Conservation (phyloP, 2,113 vertebrate genomes). For the Lethenteron camtschaticum region DNA sequence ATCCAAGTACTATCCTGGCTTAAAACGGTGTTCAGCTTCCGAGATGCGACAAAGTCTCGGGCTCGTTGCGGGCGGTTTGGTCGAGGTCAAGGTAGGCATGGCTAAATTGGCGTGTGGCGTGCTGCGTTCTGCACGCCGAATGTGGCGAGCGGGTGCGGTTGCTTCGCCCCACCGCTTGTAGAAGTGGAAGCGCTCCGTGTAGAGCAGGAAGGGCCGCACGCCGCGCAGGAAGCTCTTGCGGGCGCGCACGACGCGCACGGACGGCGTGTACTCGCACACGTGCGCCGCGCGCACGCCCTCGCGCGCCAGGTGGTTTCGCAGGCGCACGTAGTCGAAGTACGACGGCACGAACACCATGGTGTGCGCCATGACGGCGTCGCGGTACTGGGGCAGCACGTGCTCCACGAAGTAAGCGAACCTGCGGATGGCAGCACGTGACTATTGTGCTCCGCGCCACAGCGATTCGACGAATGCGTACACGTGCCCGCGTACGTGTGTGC, state of each 20-base stretch:
- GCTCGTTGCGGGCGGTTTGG: too few relatives aligned
- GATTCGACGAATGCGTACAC: not conserved
- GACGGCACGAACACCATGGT: constrained; percentile 68
- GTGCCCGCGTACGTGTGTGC: not conserved
- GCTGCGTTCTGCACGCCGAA: too few relatives aligned
- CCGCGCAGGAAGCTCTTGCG: constrained; percentile 59
- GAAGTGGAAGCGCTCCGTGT: constrained; percentile 89
- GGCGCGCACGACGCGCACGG: constrained; percentile 39
- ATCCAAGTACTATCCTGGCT: too few relatives aligned
- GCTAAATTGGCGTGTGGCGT: too few relatives aligned
- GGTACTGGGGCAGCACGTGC: constrained; percentile 71
- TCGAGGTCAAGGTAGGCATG: too few relatives aligned
- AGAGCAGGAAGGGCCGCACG: constrained; percentile 56
- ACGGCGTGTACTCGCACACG: constrained; percentile 62
- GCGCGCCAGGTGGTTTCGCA: constrained; percentile 78
- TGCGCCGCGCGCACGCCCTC: constrained; percentile 48
- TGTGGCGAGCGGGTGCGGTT: too few relatives aligned
- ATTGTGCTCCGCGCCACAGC: not conserved
- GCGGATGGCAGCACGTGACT: not conserved
- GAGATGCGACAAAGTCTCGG: too few relatives aligned
- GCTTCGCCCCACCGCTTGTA: constrained; percentile 53
- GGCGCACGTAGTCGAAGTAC: constrained; percentile 77
- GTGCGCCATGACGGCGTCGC: constrained; percentile 80
- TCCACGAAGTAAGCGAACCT: constrained; percentile 72
- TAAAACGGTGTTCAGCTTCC: too few relatives aligned